phyloP scores from a whole-genome alignment of 2,797 vertebrate genomes.

The Hydrolagus colliei region DNA sequence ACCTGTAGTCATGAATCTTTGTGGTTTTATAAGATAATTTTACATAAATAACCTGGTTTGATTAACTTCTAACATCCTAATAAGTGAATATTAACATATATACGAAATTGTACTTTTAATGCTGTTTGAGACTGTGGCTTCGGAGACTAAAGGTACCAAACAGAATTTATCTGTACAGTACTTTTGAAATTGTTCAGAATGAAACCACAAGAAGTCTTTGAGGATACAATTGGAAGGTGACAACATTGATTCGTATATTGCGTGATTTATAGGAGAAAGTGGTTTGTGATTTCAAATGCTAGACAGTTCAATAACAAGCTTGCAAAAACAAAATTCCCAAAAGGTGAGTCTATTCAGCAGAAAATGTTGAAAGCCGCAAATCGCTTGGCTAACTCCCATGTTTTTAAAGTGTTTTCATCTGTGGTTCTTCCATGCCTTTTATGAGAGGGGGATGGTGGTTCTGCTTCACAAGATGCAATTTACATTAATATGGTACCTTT shows the following conservation, averaged over 20 bases:
- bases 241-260: neutral
- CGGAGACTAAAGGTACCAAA: neutral
- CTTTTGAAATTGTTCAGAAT: neutral
- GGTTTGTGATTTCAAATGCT: neutral
- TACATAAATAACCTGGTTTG: too few species aligned
- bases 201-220: neutral
- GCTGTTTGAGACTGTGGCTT: neutral
- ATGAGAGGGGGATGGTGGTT: too few species aligned
- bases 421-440: too few species aligned
- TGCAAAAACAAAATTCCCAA: too few species aligned
- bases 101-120: neutral
- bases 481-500: too few species aligned
- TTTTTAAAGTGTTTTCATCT: too few species aligned
- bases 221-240: neutral
- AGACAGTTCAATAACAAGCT: neutral
- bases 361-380: neutral
- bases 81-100: neutral
- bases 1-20: neutral
- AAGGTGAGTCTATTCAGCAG: neutral
- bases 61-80: too few species aligned
- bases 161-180: neutral
- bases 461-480: too few species aligned
- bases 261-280: neutral
- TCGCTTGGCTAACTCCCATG: neutral
- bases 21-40: neutral